phyloP scores from a whole-genome alignment of 2,113 vertebrate genomes.

The Heloderma charlesbogerti region DNA sequence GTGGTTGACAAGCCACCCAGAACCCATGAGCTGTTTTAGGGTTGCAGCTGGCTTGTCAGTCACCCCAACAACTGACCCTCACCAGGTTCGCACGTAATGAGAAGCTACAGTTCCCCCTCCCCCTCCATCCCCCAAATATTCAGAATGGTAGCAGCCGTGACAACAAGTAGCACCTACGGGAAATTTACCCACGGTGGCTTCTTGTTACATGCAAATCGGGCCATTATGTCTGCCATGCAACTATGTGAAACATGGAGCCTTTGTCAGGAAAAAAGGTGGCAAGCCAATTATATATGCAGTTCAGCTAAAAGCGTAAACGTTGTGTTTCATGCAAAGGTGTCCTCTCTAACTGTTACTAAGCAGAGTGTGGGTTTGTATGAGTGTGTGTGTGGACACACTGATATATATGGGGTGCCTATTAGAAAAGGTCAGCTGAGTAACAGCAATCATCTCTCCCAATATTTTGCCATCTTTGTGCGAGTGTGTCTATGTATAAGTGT shows the following conservation, averaged over 20 bases:
- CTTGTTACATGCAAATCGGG: no score
- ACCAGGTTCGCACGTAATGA: no score
- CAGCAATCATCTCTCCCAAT: background rate
- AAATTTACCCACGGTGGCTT: no score
- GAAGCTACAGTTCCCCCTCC: no score
- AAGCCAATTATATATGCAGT: background rate
- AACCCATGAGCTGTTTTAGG: no score
- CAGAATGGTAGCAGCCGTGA: no score
- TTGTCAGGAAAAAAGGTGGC: background rate
- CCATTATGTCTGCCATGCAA: background rate
- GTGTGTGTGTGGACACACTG: background rate
- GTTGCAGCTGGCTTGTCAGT: no score
- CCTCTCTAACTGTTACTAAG: background rate
- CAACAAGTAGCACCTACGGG: background rate
- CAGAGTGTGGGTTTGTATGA: background rate
- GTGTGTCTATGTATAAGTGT: background rate
- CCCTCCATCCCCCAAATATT: no score
- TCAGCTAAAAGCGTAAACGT: background rate
- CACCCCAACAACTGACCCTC: no score
- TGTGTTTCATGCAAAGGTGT: background rate
- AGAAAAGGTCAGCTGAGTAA: background rate
- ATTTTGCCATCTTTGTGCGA: constrained; percentile 12
- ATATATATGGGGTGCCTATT: background rate
- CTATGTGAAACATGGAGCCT: background rate
- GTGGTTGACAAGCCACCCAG: no score